phyloP scores from a whole-genome alignment of 2,113 vertebrate genomes.

The Sander lucioperca region DNA sequence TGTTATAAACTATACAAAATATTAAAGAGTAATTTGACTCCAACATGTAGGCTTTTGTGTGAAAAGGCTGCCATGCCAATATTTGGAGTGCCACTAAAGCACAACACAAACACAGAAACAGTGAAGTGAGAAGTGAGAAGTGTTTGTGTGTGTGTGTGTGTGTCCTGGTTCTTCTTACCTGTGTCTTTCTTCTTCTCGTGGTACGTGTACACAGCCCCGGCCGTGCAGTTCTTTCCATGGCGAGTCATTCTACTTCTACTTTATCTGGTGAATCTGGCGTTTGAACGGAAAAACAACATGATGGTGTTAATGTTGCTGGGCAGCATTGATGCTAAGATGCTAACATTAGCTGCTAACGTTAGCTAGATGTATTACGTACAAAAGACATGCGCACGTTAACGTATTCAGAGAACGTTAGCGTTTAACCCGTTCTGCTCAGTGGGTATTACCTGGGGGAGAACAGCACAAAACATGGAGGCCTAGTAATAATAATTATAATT shows the following conservation, averaged over 20 bases:
- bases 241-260: conserved; percentile 85
- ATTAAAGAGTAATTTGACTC: background rate
- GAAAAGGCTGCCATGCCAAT: background rate
- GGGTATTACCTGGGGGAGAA: no score
- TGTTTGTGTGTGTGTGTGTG: no score
- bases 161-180: conserved; percentile 72
- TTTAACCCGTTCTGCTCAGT: no score
- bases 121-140: background rate
- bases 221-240: conserved; percentile 94
- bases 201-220: conserved; percentile 94
- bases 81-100: background rate
- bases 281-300: background rate
- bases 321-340: conserved; percentile 7
- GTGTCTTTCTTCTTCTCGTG: conserved; percentile 95
- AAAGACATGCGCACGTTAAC: background rate
- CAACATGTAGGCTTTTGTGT: background rate
- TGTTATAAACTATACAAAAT: background rate
- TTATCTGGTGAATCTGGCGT: no score
- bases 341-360: background rate
- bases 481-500: no score
- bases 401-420: no score
- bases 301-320: background rate
- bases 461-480: no score
- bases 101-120: background rate
- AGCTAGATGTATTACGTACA: background rate